These are phyloP conservation scores for Styela clava DNA, from an alignment of 23 tunicate species.

Conservation along the genomic window DNA sequence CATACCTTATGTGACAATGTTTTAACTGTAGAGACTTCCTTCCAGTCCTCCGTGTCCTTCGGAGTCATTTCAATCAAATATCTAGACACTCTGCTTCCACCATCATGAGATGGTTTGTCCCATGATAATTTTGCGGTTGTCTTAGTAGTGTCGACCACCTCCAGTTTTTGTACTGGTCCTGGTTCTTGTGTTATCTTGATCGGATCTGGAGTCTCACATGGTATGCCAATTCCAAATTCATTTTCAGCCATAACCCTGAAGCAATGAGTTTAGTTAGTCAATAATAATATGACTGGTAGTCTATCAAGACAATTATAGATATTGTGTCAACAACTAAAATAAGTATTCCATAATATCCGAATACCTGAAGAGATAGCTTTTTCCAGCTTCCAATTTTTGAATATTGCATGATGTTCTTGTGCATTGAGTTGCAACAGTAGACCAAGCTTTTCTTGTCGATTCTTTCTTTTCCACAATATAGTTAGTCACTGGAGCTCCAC, in stretches of 20 bases:
- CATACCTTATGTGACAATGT: slow-evolving; percentile 51
- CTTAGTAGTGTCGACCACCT: slow-evolving; percentile 20
- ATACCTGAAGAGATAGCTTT: slow-evolving; percentile 36
- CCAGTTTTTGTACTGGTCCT: slow-evolving; percentile 21
- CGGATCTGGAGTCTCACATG: slow-evolving; percentile 35
- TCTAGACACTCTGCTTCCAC: slow-evolving; percentile 77
- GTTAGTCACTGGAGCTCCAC: slow-evolving; percentile 31
- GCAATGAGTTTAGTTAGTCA: neutral
- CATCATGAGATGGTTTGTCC: slow-evolving; percentile 80
- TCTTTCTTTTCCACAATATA: slow-evolving; percentile 44
- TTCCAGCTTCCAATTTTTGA: slow-evolving; percentile 30
- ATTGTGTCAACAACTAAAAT: neutral
- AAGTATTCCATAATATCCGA: too few relatives aligned
- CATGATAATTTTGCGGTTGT: slow-evolving; percentile 46
- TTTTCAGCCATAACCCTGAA: slow-evolving; percentile 43
- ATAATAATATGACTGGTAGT: neutral
- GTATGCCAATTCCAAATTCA: slow-evolving; percentile 34
- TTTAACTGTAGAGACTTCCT: slow-evolving; percentile 48
- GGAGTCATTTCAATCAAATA: slow-evolving; percentile 68
- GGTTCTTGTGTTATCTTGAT: slow-evolving; percentile 37
- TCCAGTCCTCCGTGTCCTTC: slow-evolving; percentile 78
- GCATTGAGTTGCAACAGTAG: slow-evolving; percentile 28
- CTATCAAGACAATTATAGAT: neutral
- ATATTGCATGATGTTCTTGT: slow-evolving; percentile 26
- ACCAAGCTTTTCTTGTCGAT: slow-evolving; percentile 28